Conservation (phyloP, 2,797 vertebrate genomes). For the Clarias laeviceps region DNA sequence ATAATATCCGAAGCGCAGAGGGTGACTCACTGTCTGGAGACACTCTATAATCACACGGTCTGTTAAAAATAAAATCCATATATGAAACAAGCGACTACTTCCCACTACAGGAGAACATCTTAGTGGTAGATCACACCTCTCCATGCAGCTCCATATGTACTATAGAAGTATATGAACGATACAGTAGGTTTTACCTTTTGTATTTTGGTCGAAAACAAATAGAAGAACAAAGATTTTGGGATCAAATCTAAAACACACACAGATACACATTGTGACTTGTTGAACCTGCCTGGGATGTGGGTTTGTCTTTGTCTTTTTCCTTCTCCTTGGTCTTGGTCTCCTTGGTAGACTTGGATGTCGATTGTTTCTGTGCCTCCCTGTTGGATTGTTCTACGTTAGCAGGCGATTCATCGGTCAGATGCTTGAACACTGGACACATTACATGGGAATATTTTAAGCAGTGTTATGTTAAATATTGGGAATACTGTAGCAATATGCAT, state of each 20-base stretch:
- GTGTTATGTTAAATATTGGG: neutral
- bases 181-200: neutral
- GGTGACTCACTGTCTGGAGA: conserved; percentile 33
- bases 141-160: neutral
- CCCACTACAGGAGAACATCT: conserved; percentile 8
- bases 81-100: neutral
- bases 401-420: conserved; percentile 69
- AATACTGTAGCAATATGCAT: neutral
- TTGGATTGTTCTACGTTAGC: conserved; percentile 54
- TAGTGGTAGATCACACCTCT: conserved; percentile 1
- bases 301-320: conserved; percentile 74
- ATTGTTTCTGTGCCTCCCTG: conserved; percentile 69
- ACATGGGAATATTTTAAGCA: neutral
- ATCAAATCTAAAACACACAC: neutral
- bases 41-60: conserved; percentile 15
- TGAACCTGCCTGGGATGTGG: conserved; percentile 66
- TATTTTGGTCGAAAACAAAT: neutral
- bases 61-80: conserved; percentile 37
- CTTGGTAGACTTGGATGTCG: conserved; percentile 72
- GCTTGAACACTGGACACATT: conserved; percentile 57
- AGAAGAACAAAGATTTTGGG: neutral
- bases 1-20: conserved; percentile 11
- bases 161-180: neutral
- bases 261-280: conserved; percentile 54
- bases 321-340: conserved; percentile 73